Evolutionary conservation across 2,113 vertebrate genomes (phyloP).

Genomic region (Ailuropoda melanoleuca): DNA sequence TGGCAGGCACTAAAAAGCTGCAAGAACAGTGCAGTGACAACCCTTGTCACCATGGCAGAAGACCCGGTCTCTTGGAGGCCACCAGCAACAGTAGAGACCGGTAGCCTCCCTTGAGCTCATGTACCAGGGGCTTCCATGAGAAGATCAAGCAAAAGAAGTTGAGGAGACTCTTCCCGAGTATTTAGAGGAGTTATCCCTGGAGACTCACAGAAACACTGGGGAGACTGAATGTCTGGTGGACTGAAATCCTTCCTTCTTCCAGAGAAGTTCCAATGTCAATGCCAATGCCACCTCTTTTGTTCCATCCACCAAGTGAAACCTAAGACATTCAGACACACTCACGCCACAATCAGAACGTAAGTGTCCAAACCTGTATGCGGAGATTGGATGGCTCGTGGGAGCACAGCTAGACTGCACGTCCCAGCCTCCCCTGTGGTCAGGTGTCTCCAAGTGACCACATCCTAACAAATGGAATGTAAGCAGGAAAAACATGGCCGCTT

Average conservation of each 20-base stretch:
- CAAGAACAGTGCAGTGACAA: neutral
- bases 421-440: neutral
- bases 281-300: neutral
- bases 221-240: too few species aligned
- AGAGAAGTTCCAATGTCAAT: neutral
- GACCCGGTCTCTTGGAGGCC: neutral
- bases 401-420: neutral
- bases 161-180: neutral
- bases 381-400: neutral
- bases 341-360: neutral
- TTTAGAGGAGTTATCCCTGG: neutral
- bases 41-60: accelerated
- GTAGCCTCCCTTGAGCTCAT: neutral
- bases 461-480: neutral
- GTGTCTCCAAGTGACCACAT: neutral
- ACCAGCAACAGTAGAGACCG: neutral
- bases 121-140: neutral
- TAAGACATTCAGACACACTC: neutral
- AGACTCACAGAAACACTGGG: neutral
- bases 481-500: neutral
- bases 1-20: neutral
- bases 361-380: neutral
- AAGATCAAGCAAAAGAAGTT: neutral
- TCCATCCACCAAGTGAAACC: neutral
- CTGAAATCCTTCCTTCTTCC: neutral